A percentile compares a stretch with the other conserved stretches of the same genome.
Evolutionary conservation across 2,113 vertebrate species (phyloP).

Genomic region (Callipepla squamata): DNA sequence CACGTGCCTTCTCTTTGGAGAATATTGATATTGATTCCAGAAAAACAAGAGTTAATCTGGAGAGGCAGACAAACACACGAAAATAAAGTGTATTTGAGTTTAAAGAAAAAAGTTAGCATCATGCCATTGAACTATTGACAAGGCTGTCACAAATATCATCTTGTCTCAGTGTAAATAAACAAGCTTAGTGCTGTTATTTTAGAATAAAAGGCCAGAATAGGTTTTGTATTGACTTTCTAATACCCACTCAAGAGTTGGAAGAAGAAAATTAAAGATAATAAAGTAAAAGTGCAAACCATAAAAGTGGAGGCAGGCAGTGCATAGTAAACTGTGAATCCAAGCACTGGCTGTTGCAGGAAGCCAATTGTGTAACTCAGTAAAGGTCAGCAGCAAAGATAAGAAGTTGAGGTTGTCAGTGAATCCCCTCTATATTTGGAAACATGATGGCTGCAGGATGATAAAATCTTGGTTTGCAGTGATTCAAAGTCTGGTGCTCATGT

Average conservation of each 20-base stretch:
- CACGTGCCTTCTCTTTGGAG: not conserved
- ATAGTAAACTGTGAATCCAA: constrained; percentile 31
- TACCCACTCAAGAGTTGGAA: constrained; percentile 61
- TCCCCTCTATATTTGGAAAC: constrained; percentile 58
- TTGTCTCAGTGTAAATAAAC: constrained; percentile 73
- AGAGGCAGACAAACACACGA: constrained; percentile 13
- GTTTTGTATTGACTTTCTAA: constrained; percentile 78
- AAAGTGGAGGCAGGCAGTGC: constrained; percentile 7
- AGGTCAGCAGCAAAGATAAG: constrained; percentile 62
- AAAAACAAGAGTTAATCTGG: constrained; percentile 38
- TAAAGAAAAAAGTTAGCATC: constrained; percentile 54
- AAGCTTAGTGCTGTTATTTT: constrained; percentile 74
- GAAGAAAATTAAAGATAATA: constrained; percentile 77
- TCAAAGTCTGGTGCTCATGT: not conserved
- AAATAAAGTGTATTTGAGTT: constrained; percentile 54
- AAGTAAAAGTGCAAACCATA: constrained; percentile 72
- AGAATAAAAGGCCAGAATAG: constrained; percentile 65
- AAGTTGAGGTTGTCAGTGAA: constrained; percentile 52
- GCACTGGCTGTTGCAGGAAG: not conserved
- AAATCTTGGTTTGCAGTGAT: not conserved
- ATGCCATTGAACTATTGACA: constrained; percentile 69
- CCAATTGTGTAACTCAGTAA: constrained; percentile 41
- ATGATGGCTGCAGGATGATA: constrained; percentile 18
- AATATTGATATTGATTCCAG: constrained; percentile 58
- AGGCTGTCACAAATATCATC: constrained; percentile 73